Percentiles rank a stretch among this genome's conserved stretches.
These are phyloP conservation scores for Sturnira hondurensis DNA, from an alignment of 2,113 vertebrate genomes.

Conservation along the genomic window DNA sequence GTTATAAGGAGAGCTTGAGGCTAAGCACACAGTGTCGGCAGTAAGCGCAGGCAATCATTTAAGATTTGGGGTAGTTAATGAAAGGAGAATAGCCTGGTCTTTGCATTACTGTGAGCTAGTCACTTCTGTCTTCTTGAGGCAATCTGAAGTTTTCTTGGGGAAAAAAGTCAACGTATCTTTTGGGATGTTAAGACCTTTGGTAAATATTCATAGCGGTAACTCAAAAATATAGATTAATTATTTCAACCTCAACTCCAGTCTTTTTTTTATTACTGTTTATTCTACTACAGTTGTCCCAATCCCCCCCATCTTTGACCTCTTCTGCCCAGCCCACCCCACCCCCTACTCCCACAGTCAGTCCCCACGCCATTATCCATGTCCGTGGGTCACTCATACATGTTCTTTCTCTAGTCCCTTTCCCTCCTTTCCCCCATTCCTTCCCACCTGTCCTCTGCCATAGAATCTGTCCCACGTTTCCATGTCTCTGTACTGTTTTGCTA, in stretches of 20 bases:
- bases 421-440: no score
- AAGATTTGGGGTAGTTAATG: neutral
- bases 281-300: no score
- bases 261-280: neutral
- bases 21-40: neutral
- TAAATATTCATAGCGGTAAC: neutral
- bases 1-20: neutral
- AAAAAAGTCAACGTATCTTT: neutral
- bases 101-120: neutral
- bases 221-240: neutral
- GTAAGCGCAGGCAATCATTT: accelerated
- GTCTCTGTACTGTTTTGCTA: no score
- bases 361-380: no score
- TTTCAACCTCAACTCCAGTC: neutral
- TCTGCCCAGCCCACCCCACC: no score
- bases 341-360: no score
- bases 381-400: no score
- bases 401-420: no score
- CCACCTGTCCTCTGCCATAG: no score
- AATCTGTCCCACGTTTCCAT: no score
- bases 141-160: neutral
- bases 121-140: neutral
- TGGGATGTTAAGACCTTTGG: neutral
- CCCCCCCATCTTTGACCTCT: no score
- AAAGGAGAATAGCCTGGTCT: neutral